Percentiles rank a stretch among this genome's conserved stretches.
Evolutionary conservation across 1,140 invertebrate species (phyloP).

Genomic region (Drosophila teissieri): DNA sequence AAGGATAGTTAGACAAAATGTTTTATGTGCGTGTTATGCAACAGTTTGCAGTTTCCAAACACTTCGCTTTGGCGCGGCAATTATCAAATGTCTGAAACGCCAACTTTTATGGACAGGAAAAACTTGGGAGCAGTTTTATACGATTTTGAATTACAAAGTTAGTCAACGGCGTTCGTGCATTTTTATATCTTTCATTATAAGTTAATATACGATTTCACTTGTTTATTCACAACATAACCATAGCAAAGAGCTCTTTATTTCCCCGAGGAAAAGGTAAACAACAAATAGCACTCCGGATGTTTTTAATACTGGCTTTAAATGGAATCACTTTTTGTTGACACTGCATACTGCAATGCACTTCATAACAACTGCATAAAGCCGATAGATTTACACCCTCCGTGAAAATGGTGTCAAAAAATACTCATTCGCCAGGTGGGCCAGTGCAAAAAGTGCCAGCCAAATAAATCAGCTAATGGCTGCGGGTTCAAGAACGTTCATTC

Average conservation of each 20-base stretch:
- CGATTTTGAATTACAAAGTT: background rate
- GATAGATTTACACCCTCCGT: background rate
- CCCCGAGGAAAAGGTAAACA: no score
- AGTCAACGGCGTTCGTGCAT: background rate
- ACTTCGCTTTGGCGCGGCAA: slow-evolving; percentile 8
- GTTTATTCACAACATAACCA: no score
- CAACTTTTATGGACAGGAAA: slow-evolving; percentile 17
- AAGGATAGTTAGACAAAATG: slow-evolving; percentile 62
- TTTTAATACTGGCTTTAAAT: no score
- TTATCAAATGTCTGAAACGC: slow-evolving; percentile 12
- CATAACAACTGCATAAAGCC: no score
- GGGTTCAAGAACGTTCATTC: slow-evolving; percentile 74
- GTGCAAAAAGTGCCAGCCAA: slow-evolving; percentile 9
- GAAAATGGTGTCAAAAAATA: background rate
- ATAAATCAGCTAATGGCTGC: slow-evolving; percentile 23
- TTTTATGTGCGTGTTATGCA: slow-evolving; percentile 68
- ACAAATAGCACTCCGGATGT: no score
- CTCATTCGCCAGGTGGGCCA: slow-evolving; percentile 18
- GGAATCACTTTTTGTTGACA: no score
- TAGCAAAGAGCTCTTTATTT: no score
- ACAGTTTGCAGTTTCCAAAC: slow-evolving; percentile 33
- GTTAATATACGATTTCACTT: no score
- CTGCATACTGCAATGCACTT: no score
- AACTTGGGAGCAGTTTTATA: background rate
- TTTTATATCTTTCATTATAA: no score